Conservation (phyloP, 2,888 invertebrate genomes). For the Hydraecia micacea region DNA sequence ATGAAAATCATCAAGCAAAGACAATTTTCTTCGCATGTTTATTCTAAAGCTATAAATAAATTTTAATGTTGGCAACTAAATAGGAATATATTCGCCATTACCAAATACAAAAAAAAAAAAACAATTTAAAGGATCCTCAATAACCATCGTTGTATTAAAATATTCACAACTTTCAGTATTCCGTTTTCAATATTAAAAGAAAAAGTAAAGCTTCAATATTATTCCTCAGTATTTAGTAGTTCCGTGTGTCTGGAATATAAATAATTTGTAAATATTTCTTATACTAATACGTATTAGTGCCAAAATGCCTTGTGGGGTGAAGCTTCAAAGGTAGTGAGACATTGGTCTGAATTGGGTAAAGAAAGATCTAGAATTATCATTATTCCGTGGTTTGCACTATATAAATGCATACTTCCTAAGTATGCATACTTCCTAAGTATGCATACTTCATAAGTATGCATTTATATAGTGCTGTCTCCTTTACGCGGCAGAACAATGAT, state of each 20-base stretch:
- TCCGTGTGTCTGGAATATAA: conserved; percentile 11
- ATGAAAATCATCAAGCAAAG: conserved; percentile 15
- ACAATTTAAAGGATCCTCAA: conserved; percentile 7
- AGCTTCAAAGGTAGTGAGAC: conserved; percentile 43
- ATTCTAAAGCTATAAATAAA: background rate
- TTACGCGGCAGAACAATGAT: conserved; percentile 2
- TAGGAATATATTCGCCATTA: conserved; percentile 13
- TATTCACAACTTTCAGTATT: conserved; percentile 43
- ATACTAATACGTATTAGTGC: conserved; percentile 50
- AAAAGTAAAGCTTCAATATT: conserved; percentile 35
- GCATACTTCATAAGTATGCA: too few relatives aligned
- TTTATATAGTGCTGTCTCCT: conserved; percentile 16
- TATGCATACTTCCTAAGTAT: too few relatives aligned
- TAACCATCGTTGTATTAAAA: conserved; percentile 7
- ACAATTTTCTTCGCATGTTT: background rate
- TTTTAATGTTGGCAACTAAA: conserved; percentile 16
- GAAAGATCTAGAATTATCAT: conserved; percentile 24
- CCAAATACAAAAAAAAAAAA: background rate
- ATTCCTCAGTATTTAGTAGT: conserved; percentile 47
- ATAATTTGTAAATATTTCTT: conserved; percentile 53
- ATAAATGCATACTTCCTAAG: too few relatives aligned
- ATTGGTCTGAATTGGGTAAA: conserved; percentile 35
- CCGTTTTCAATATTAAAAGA: conserved; percentile 6
- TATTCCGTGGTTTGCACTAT: background rate
- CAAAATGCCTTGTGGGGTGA: conserved; percentile 55